These are phyloP conservation scores for Psammodynastes pulverulentus DNA, from an alignment of 2,113 vertebrate species.

Conservation along the genomic window DNA sequence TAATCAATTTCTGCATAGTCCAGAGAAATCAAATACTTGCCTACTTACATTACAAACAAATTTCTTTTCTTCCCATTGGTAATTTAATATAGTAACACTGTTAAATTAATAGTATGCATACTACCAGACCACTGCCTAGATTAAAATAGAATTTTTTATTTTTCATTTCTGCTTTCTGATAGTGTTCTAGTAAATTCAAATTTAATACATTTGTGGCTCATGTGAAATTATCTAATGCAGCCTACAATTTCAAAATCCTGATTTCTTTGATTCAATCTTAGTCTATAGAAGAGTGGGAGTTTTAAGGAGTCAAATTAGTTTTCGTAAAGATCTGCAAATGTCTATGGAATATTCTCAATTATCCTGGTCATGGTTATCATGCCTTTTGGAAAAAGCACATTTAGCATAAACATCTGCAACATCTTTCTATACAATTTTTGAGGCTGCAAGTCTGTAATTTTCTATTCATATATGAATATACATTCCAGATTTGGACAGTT, in stretches of 20 bases:
- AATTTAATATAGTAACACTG: neutral
- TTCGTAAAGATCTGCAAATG: neutral
- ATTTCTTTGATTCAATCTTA: neutral
- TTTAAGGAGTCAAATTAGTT: neutral
- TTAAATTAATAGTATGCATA: neutral
- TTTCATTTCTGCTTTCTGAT: neutral
- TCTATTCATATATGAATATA: neutral
- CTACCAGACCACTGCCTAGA: neutral
- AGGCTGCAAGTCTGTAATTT: neutral
- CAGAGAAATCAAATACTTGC: neutral
- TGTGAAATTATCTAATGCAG: neutral
- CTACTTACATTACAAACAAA: neutral
- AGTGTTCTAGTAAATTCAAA: neutral
- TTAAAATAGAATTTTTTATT: neutral
- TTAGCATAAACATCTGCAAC: neutral
- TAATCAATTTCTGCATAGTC: neutral
- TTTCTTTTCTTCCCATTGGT: neutral
- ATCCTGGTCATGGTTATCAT: no score
- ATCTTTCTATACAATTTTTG: neutral
- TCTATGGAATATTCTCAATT: no score
- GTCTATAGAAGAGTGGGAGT: neutral
- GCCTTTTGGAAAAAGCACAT: no score
- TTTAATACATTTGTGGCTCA: neutral
- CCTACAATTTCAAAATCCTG: neutral
- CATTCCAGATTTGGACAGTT: neutral